Evolutionary conservation across 1,140 invertebrate genomes (phyloP).

Genomic region (Drosophila fuyamai): DNA sequence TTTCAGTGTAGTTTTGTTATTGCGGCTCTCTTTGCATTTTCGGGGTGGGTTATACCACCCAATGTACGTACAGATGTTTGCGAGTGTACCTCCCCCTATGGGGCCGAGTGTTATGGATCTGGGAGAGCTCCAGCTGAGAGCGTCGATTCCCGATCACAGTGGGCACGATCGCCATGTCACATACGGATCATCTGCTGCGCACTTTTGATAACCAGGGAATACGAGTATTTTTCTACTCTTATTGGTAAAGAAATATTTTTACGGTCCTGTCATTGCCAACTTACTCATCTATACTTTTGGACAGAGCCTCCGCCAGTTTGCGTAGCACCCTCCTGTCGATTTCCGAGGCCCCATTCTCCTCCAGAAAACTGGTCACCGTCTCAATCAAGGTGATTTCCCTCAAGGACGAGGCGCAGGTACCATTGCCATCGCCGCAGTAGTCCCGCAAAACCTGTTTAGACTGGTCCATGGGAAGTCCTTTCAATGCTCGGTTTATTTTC

Average conservation of each 20-base stretch:
- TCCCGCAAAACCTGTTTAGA: conserved; percentile 63
- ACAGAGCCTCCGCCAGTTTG: conserved; percentile 66
- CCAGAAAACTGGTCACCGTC: conserved; percentile 70
- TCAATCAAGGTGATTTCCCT: conserved; percentile 69
- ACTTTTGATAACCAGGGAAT: not conserved
- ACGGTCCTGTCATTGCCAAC: conserved; percentile 1
- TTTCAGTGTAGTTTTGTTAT: conserved; percentile 14
- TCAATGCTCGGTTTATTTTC: not conserved
- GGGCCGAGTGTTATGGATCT: conserved; percentile 19
- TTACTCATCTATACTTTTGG: conserved; percentile 71
- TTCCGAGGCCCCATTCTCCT: conserved; percentile 68
- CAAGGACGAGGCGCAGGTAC: conserved; percentile 62
- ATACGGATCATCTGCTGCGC: conserved; percentile 22
- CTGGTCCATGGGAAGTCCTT: conserved; percentile 42
- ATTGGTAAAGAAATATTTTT: conserved; percentile 3
- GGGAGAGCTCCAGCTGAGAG: conserved; percentile 35
- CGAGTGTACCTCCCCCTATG: conserved; percentile 30
- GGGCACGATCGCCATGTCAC: conserved; percentile 14
- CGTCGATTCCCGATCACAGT: conserved; percentile 35
- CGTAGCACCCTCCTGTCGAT: conserved; percentile 61
- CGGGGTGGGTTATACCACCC: conserved; percentile 60
- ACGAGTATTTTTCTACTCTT: conserved; percentile 9
- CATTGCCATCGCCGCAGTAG: conserved; percentile 40
- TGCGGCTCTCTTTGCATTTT: conserved; percentile 37
- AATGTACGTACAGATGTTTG: not conserved